These are phyloP conservation scores for Aviceda subcristata DNA, from an alignment of 2,113 vertebrate species.

Conservation along the genomic window DNA sequence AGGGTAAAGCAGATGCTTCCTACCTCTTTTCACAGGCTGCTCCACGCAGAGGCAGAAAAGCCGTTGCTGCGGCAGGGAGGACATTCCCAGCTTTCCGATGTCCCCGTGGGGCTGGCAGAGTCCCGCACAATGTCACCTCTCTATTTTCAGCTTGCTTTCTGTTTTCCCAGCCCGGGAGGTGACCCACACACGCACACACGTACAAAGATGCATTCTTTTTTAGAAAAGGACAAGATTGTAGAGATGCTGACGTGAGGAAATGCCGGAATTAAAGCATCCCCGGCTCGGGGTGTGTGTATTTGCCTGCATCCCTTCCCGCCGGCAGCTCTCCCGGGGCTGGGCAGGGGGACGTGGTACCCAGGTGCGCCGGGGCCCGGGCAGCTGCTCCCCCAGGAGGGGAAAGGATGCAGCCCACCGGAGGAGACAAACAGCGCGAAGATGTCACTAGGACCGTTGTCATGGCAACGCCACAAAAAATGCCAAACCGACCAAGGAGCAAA, in stretches of 20 bases:
- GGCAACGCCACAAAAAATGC: conserved; percentile 3
- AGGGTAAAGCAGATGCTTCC: not conserved
- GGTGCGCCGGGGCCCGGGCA: not conserved
- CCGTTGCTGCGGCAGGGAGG: not conserved
- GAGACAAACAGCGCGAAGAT: not conserved
- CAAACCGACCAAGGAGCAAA: not conserved
- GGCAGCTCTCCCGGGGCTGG: not conserved
- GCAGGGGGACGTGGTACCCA: not conserved
- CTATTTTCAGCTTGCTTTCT: not conserved
- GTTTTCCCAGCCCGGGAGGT: not conserved
- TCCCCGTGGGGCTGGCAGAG: not conserved
- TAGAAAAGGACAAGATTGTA: fast-evolving
- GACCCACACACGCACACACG: not conserved
- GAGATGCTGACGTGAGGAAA: not conserved
- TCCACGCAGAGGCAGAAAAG: not conserved
- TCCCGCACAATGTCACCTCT: not conserved
- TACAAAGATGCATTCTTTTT: not conserved
- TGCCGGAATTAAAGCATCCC: fast-evolving
- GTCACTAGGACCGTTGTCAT: conserved; percentile 13
- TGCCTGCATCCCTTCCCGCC: not conserved
- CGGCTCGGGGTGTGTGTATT: fast-evolving
- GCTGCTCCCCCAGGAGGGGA: not conserved
- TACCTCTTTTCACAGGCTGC: not conserved
- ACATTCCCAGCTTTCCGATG: not conserved
- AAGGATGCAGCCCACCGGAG: not conserved